Percentiles rank a stretch among this genome's conserved stretches.
Conservation (phyloP, 2,888 invertebrate species). For the Hirtodrosophila histrioides region DNA sequence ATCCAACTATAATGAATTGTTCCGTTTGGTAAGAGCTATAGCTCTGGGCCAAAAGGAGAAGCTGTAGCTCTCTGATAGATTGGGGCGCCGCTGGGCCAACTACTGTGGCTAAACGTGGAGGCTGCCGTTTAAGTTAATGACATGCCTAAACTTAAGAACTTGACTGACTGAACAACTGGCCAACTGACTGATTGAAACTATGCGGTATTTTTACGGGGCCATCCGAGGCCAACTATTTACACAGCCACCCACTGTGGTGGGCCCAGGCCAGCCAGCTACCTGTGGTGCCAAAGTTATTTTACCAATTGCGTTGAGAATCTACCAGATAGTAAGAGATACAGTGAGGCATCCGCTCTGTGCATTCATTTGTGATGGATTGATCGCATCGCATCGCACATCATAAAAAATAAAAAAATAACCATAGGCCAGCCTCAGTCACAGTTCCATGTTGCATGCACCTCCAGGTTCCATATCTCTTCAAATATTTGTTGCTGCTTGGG, state of each 20-base stretch:
- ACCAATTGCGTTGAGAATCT: slow-evolving; percentile 26
- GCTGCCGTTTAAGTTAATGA: slow-evolving; percentile 76
- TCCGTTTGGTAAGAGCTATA: slow-evolving; percentile 53
- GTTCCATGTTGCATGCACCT: slow-evolving; percentile 11
- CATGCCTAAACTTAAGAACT: slow-evolving; percentile 22
- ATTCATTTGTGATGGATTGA: slow-evolving; percentile 78
- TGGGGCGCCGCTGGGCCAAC: slow-evolving; percentile 66
- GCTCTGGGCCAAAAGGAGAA: slow-evolving; percentile 24
- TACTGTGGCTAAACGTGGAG: slow-evolving; percentile 49
- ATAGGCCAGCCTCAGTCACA: slow-evolving; percentile 34
- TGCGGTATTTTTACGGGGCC: slow-evolving; percentile 77
- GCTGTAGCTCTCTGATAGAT: slow-evolving; percentile 60
- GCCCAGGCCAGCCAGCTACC: slow-evolving; percentile 67
- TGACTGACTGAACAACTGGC: slow-evolving; percentile 41
- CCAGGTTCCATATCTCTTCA: slow-evolving; percentile 16
- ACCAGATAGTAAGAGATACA: background rate
- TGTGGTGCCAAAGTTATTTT: slow-evolving; percentile 67
- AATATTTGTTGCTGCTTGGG: slow-evolving; percentile 46
- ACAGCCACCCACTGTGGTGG: slow-evolving; percentile 79
- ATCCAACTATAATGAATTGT: slow-evolving; percentile 74
- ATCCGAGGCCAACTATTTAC: slow-evolving; percentile 76
- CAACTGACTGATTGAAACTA: slow-evolving; percentile 52
- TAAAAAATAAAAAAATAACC: slow-evolving; percentile 77
- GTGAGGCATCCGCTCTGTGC: slow-evolving; percentile 20
- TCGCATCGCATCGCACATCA: slow-evolving; percentile 81